Evolutionary conservation across 2,888 invertebrate species (phyloP), one percentile per base, ranked within the genome.

Genomic region (Gymnosoma rotundatum): DNA sequence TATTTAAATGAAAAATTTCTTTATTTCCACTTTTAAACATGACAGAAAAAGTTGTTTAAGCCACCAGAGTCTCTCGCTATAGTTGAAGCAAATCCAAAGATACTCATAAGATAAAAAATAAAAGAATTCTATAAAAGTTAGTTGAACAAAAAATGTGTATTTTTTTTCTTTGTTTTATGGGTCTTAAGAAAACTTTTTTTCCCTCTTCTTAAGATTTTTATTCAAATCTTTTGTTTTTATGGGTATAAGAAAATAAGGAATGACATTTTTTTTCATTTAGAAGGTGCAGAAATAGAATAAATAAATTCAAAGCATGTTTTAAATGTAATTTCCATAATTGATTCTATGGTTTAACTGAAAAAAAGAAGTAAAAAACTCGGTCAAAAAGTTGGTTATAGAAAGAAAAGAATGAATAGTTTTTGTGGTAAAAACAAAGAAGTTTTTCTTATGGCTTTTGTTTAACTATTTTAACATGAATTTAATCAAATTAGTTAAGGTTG

Each of bases 261-360:
- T 81, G 81, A 75, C 81, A 75, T 75, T 14, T 81, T 81, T 2
- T 81, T 75, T 50, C 69, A 58, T 61, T 74, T 81, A 10, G 52
- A 69, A 75, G 75, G 69, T 81, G 75, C 54, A 63, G 69, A 63
- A 56, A 60, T 14, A 52, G 52, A 64, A 56, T 18, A 64, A 61
- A 67, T 61, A 74, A 61, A 67, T 67, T 74, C 63, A 20, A 42
- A 69, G 45, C 52, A 56, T 45, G 18, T 74, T 74, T 69, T 63
- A 38, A 80, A 84, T 84, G 69, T 78, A 81, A 84, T 84, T 81
- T 84, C 73, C 84, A 84, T 84, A 84, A 84, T 81, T 81, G 84
- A 84, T 78, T 81, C 50, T 50, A 25, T 20, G 56, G 61, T 63
- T 58, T n/a, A 9, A 7, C 16, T 56, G 2, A 52, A 64, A 69